Evolutionary conservation across 2,888 invertebrate species (phyloP).

Genomic region (Limnephilus marmoratus): DNA sequence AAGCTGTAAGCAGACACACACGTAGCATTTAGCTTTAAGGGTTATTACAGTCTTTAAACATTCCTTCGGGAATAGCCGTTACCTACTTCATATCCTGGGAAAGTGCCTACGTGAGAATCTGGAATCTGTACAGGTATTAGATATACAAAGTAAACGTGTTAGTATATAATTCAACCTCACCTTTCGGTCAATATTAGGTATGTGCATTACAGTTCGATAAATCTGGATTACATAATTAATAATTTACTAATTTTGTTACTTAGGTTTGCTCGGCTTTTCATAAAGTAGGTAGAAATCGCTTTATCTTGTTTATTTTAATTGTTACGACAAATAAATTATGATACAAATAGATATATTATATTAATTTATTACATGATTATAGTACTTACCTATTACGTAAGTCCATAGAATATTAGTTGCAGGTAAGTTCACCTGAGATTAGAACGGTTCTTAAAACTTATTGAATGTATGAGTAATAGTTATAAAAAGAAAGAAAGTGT

Average conservation of each 20-base stretch:
- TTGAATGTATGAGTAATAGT: no score
- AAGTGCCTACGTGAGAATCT: slow-evolving; percentile 5
- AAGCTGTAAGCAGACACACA: background rate
- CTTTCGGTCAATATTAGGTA: background rate
- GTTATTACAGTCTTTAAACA: slow-evolving; percentile 18
- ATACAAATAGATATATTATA: no score
- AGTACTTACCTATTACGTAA: no score
- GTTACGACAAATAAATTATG: no score
- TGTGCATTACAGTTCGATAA: background rate
- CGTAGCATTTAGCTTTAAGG: background rate
- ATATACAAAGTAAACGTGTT: background rate
- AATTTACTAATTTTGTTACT: background rate
- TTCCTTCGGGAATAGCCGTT: background rate
- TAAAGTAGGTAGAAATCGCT: no score
- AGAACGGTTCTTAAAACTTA: no score
- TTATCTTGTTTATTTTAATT: no score
- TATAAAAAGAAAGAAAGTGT: no score
- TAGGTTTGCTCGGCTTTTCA: no score
- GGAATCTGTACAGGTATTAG: background rate
- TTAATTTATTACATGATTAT: no score
- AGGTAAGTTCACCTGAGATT: no score
- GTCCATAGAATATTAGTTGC: no score
- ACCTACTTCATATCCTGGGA: background rate
- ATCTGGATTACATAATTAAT: background rate
- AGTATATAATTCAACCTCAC: background rate